Evolutionary conservation across 2,888 invertebrate genomes (phyloP).

Genomic region (Bhutanitis thaidina): DNA sequence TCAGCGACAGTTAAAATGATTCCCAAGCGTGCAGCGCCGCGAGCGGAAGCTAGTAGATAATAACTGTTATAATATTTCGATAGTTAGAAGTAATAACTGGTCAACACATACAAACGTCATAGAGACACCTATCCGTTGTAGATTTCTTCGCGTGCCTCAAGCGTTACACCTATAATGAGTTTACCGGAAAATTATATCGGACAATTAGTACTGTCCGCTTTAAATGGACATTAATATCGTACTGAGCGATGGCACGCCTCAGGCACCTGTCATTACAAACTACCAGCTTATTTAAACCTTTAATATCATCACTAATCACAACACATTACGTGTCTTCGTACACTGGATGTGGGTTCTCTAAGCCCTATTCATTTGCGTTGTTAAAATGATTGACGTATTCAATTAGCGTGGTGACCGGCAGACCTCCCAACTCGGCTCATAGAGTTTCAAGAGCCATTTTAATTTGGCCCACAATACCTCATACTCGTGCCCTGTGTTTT

Average conservation of each 20-base stretch:
- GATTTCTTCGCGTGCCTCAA: slow-evolving; percentile 48
- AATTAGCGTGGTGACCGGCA: slow-evolving; percentile 84
- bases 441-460: slow-evolving; percentile 50
- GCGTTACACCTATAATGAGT: slow-evolving; percentile 55
- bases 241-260: slow-evolving; percentile 60
- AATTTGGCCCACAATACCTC: slow-evolving; percentile 31
- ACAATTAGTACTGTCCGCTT: slow-evolving; percentile 67
- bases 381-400: slow-evolving; percentile 90
- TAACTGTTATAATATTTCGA: neutral
- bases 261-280: slow-evolving; percentile 49
- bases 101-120: slow-evolving; percentile 26
- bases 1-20: no score
- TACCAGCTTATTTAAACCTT: slow-evolving; percentile 35
- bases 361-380: slow-evolving; percentile 82
- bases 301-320: slow-evolving; percentile 26
- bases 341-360: slow-evolving; percentile 51
- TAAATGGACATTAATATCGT: slow-evolving; percentile 56
- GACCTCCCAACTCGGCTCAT: slow-evolving; percentile 76
- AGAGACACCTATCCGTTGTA: slow-evolving; percentile 40
- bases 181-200: slow-evolving; percentile 58
- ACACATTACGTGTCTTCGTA: slow-evolving; percentile 38
- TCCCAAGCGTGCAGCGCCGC: no score
- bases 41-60: neutral
- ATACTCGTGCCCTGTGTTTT: slow-evolving; percentile 15
- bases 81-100: neutral